These are phyloP conservation scores for Chamaetylas fuelleborni DNA, from an alignment of 2,113 vertebrate species.

Conservation along the genomic window DNA sequence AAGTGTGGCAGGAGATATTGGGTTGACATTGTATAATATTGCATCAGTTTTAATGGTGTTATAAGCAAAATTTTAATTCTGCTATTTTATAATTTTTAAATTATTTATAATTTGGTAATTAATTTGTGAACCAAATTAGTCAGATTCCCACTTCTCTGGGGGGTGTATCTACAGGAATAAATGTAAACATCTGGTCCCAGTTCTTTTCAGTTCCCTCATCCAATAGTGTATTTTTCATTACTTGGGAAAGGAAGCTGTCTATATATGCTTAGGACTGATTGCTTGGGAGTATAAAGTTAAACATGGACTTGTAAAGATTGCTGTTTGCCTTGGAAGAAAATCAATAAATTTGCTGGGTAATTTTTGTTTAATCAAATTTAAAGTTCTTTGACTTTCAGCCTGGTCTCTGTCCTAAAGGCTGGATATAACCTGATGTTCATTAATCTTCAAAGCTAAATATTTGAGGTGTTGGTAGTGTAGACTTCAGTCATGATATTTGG, in stretches of 20 bases:
- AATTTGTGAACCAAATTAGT: background rate
- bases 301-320: slow-evolving; percentile 22
- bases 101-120: background rate
- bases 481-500: background rate
- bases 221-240: background rate
- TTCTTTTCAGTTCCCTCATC: background rate
- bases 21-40: background rate
- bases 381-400: slow-evolving; percentile 52
- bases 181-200: background rate
- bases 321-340: slow-evolving; percentile 45
- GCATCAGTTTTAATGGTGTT: background rate
- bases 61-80: background rate
- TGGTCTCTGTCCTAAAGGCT: slow-evolving; percentile 43
- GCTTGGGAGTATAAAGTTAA: slow-evolving; percentile 26
- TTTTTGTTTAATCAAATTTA: slow-evolving; percentile 55
- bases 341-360: slow-evolving; percentile 21
- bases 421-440: slow-evolving; percentile 34
- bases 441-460: slow-evolving; percentile 55
- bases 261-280: slow-evolving; percentile 4
- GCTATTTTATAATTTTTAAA: background rate
- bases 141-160: background rate
- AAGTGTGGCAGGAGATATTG: background rate
- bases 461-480: background rate
- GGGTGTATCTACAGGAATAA: background rate
- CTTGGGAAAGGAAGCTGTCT: background rate